Evolutionary conservation across 2,113 vertebrate genomes (phyloP).

Genomic region (Eulemur macaco): DNA sequence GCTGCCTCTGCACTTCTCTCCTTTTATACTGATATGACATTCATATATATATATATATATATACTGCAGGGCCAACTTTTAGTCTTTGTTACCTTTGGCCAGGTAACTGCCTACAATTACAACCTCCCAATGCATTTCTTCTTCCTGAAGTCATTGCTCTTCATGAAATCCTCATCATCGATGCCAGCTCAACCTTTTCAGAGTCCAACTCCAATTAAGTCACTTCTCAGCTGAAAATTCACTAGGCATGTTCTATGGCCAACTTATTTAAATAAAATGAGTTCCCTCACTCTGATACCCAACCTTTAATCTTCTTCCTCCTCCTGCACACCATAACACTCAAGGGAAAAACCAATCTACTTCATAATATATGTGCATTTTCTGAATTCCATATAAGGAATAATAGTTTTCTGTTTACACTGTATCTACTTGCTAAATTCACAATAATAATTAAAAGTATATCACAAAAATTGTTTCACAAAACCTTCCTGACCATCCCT

Average conservation of each 20-base stretch:
- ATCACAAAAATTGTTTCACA: background rate
- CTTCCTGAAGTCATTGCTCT: background rate
- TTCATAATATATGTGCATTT: background rate
- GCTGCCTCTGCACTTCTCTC: too few relatives aligned
- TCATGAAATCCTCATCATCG: background rate
- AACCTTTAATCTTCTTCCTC: background rate
- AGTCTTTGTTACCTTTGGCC: background rate
- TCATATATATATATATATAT: background rate
- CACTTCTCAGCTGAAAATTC: background rate
- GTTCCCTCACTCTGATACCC: background rate
- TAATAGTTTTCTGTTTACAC: background rate
- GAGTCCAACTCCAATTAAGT: background rate
- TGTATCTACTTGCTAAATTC: background rate
- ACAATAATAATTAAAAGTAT: background rate
- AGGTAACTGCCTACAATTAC: background rate
- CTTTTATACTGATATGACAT: background rate
- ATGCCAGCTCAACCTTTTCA: background rate
- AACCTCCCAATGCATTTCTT: background rate
- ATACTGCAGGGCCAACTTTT: background rate
- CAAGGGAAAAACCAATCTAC: accelerated
- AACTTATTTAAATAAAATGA: background rate
- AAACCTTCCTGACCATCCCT: background rate
- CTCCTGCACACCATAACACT: background rate
- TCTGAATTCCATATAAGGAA: background rate
- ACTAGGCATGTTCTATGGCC: background rate